Evolutionary conservation across 2,113 vertebrate species (phyloP).

Genomic region (Polyodon spathula): DNA sequence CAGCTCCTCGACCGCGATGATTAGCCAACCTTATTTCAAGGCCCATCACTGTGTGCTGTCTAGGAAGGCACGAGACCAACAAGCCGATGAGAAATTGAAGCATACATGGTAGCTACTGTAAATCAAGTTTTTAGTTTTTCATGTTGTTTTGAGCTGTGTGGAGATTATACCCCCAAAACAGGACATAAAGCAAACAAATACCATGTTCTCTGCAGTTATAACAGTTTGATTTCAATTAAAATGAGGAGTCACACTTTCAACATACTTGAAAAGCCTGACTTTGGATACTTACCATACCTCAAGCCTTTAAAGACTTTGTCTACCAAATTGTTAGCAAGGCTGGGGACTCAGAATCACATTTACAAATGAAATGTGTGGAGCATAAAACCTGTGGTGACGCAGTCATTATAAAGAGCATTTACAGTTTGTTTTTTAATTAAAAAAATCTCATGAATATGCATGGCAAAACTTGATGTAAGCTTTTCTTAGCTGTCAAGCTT

Average conservation of each 20-base stretch:
- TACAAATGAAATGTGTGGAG: slow-evolving; percentile 9
- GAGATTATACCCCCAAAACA: too few species aligned
- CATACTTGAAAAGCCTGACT: slow-evolving; percentile 5
- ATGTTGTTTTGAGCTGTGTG: too few species aligned
- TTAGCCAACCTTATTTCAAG: too few species aligned
- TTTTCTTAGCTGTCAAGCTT: slow-evolving; percentile 8
- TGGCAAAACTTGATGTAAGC: not conserved
- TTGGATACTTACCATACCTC: slow-evolving; percentile 4
- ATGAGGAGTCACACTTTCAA: slow-evolving; percentile 6
- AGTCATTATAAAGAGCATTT: slow-evolving; percentile 15
- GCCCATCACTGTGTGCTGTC: too few species aligned
- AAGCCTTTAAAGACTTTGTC: not conserved
- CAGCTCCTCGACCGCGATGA: too few species aligned
- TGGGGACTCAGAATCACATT: not conserved
- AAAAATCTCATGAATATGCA: slow-evolving; percentile 11
- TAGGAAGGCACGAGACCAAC: too few species aligned
- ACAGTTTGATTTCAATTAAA: slow-evolving; percentile 22
- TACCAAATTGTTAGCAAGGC: not conserved
- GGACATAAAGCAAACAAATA: slow-evolving; percentile 16
- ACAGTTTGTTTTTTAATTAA: slow-evolving; percentile 24
- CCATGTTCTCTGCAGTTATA: slow-evolving; percentile 24
- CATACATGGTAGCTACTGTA: too few species aligned
- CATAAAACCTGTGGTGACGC: slow-evolving; percentile 18
- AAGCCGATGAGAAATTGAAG: too few species aligned
- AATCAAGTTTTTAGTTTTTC: too few species aligned